Evolutionary conservation across 2,113 vertebrate species (phyloP).

Genomic region (Onychostoma macrolepis): DNA sequence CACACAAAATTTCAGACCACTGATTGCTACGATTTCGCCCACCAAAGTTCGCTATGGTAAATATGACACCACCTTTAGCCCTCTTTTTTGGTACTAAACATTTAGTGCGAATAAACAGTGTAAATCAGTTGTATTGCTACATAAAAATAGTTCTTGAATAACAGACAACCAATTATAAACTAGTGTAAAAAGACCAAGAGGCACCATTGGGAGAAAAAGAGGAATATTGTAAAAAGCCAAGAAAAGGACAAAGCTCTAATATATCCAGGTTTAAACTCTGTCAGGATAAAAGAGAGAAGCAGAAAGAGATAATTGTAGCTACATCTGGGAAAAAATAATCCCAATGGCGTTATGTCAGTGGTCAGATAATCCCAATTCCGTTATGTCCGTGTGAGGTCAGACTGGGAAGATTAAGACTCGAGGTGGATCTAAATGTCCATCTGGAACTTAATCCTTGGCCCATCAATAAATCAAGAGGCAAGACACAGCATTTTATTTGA

Average conservation of each 20-base stretch:
- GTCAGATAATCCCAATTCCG: slow-evolving; percentile 34
- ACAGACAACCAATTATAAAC: not conserved
- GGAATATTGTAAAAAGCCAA: not conserved
- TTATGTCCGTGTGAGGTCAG: slow-evolving; percentile 38
- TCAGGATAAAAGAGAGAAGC: not conserved
- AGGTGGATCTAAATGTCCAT: slow-evolving; percentile 49
- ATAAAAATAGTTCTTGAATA: not conserved
- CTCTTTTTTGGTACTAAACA: not conserved
- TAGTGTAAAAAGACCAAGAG: not conserved
- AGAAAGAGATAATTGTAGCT: slow-evolving; percentile 15
- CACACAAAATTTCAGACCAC: not conserved
- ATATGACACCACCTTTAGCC: not conserved
- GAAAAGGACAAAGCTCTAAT: not conserved
- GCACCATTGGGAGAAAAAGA: not conserved
- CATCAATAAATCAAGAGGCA: slow-evolving; percentile 34
- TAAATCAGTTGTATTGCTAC: not conserved
- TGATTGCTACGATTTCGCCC: not conserved
- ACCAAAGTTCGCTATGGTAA: not conserved
- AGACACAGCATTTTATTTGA: not conserved
- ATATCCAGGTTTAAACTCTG: not conserved
- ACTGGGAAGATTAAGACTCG: slow-evolving; percentile 45
- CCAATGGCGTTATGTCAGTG: slow-evolving; percentile 8
- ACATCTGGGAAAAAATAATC: slow-evolving; percentile 45
- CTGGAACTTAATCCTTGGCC: slow-evolving; percentile 30
- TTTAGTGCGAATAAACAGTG: not conserved